Base-by-base conservation (phyloP, 2,888 invertebrate genomes). In the Myopa testacea region DNA sequence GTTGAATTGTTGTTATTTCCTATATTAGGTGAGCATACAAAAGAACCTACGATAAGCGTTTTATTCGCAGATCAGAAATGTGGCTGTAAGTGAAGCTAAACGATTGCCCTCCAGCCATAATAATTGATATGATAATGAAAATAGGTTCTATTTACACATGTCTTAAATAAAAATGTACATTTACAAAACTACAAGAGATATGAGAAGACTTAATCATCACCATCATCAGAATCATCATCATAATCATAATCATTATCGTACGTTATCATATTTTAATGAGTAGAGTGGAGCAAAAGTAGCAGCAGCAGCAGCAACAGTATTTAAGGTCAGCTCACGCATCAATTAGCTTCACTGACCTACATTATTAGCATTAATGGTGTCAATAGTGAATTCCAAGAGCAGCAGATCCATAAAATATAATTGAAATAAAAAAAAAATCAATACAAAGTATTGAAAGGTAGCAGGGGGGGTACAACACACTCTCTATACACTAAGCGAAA, bases 351-450 rank as follows among this genome's bases (percentile, higher is more conserved):
- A 65, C 60, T 75, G 75, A 69, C 75, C 75, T 75, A 75, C 75
- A 75, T 75, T 75, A 75, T 75, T 75, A 68, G 60, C 60, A 40
- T 65, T 75, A 75, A 75, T 75, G 75, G 75, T 75, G 75, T 75
- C 75, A 75, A 75, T 75, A 75, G 75, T 75, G 69, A 75, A 45
- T 60, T 60, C 75, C 75, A 75, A 75, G 75, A 75, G 68, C 75
- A 75, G 40, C 58, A 26, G 37, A 69, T 75, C 75, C 75, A 75
- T 75, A 75, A 75, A 75, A 50, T 60, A 58, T 40, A 75, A 75
- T 75, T 75, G 75, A 58, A 69, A 73, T 73, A 55, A 69, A 19
- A 69, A 50, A 63, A 19, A 2, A 14, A 50, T 12, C 12, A 5
- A 12, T 63, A 37, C 6, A 4, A 69, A 45, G 19, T 19, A 68